phyloP scores from a whole-genome alignment of 2,113 vertebrate species.

The Anoura caudifer region DNA sequence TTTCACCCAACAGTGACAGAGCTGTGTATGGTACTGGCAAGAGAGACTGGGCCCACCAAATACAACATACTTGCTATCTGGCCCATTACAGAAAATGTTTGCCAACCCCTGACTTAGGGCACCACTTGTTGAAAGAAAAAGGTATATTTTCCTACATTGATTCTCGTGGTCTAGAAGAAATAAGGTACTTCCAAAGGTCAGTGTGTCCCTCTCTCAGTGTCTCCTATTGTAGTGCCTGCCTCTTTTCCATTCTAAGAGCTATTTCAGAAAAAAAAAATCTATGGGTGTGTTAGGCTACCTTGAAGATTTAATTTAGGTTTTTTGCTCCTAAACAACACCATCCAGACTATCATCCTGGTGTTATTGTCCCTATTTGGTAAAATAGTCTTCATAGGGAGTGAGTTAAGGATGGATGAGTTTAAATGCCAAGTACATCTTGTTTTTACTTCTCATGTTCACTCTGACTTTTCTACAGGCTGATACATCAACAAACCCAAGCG shows the following conservation, averaged over 20 bases:
- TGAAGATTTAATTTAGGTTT: neutral
- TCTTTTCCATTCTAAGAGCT: neutral
- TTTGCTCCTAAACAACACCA: neutral
- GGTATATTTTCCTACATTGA: neutral
- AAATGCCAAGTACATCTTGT: neutral
- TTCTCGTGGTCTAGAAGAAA: neutral
- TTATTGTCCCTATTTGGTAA: neutral
- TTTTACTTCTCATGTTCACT: neutral
- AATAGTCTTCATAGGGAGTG: neutral
- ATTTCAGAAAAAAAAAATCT: neutral
- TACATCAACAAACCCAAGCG: neutral
- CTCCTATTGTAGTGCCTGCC: fast-evolving
- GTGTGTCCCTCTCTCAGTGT: neutral
- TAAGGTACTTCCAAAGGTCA: neutral
- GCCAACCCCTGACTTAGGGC: neutral
- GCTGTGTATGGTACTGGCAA: fast-evolving
- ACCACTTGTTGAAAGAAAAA: neutral
- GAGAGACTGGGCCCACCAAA: neutral
- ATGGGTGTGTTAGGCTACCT: neutral
- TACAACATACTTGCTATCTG: neutral
- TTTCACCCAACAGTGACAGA: neutral
- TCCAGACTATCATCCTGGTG: neutral
- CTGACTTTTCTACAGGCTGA: neutral
- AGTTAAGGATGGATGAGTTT: neutral
- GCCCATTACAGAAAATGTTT: neutral